Evolutionary conservation across 2,113 vertebrate genomes (phyloP), one percentile per base, ranked within the genome.

Genomic region (Carassius gibelio): DNA sequence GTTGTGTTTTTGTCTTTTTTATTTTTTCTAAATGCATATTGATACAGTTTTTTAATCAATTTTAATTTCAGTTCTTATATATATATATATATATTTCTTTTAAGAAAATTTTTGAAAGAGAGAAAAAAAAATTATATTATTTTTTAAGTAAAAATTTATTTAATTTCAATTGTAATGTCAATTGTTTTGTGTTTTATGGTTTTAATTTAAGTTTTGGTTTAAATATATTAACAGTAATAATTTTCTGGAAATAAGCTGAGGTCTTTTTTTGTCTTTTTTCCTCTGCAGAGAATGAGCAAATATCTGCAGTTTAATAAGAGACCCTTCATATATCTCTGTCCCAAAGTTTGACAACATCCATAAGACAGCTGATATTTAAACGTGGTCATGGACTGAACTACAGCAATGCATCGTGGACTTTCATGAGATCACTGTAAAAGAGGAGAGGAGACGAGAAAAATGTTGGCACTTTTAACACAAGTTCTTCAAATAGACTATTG

Each of bases 261-360:
- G 6, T 82, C 30, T 80, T 71, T 66, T 85, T 81, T 86, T 59
- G 88, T 0, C 92, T 90, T 14, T 52, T 59, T 80, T 30, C 30
- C 78, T 74, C 21, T 69, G 10, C 95, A 98, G 97, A 98, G 91
- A 97, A 97, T 75, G 97, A 99, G 87, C 98, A 99, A 91, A 97
- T 99, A 86, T 99, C 98, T 84, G 97, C 98, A 64, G 98, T 99
- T 87, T 99, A 96, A 98, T 91, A 93, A 38, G 59, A 38, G 59
- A 48, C 36, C 0, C 64, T 38, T 64, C 17, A 5, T 19, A 5
- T 19, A 9, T 55, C 11, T 69, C 50, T 61, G 14, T 19, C 66
- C 71, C 36, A 79, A 8, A 42, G 77, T 45, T 79, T 30, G 8
- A 66, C n/a, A 11, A 81, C 42, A 21, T 55, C 19, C 3, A 55